Evolutionary conservation across 2,888 invertebrate species (phyloP).

Genomic region (Xestoiulus laeticollis): DNA sequence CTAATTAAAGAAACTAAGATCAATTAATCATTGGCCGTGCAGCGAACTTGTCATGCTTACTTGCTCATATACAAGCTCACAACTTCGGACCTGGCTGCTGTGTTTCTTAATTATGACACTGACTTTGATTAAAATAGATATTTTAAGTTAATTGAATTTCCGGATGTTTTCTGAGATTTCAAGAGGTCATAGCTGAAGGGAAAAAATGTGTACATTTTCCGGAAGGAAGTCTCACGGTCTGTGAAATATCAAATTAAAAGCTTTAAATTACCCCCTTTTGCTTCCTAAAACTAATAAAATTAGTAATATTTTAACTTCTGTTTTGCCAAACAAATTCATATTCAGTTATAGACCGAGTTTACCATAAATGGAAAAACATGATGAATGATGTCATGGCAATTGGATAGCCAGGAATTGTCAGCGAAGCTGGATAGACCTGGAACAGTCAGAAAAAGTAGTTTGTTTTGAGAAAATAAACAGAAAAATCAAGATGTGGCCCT

Average conservation of each 20-base stretch:
- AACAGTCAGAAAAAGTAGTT: no score
- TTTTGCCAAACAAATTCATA: no score
- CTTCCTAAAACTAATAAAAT: no score
- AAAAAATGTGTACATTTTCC: background rate
- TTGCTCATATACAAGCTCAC: background rate
- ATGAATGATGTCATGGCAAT: no score
- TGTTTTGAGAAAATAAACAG: no score
- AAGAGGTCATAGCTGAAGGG: background rate
- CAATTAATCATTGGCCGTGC: background rate
- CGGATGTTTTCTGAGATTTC: background rate
- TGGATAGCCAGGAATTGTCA: no score
- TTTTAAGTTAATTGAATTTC: conserved; percentile 29
- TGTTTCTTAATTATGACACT: background rate
- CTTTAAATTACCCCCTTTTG: background rate
- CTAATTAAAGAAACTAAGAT: conserved; percentile 15
- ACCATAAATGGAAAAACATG: no score
- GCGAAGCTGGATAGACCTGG: no score
- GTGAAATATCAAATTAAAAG: no score
- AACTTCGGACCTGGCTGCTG: background rate
- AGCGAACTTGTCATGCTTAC: background rate
- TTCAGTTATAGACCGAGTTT: no score
- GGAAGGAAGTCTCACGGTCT: background rate
- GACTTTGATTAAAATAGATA: background rate
- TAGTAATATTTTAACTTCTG: no score
- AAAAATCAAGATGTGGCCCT: no score